These are phyloP conservation scores for Ploceus nigricollis DNA, from an alignment of 2,113 vertebrate species.

Conservation along the genomic window DNA sequence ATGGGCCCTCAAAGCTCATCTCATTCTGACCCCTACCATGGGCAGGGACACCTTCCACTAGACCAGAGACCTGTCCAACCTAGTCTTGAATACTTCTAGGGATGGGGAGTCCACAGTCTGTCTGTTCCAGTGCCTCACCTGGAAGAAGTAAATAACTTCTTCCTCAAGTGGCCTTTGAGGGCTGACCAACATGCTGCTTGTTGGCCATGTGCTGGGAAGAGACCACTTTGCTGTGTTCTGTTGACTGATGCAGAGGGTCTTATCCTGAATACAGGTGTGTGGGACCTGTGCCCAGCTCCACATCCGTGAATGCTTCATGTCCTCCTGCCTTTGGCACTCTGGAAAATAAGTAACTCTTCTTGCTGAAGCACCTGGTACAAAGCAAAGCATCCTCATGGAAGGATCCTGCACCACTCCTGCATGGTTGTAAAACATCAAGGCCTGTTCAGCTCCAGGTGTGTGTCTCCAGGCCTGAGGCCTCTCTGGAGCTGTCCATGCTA, in stretches of 20 bases:
- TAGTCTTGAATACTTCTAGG: background rate
- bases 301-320: rapidly evolving
- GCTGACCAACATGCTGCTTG: background rate
- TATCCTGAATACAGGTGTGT: background rate
- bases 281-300: background rate
- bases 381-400: background rate
- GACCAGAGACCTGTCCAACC: background rate
- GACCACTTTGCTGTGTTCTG: rapidly evolving
- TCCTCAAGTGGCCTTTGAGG: background rate
- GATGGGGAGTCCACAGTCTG: background rate
- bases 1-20: background rate
- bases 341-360: background rate
- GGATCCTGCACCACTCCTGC: rapidly evolving
- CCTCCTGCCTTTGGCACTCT: background rate
- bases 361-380: background rate
- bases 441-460: background rate
- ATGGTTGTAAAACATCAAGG: rapidly evolving
- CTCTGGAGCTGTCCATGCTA: background rate
- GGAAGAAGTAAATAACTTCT: background rate
- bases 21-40: rapidly evolving
- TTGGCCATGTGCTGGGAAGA: background rate
- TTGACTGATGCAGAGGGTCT: rapidly evolving
- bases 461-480: background rate
- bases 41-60: background rate
- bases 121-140: background rate